These are phyloP conservation scores for Tympanoctomys barrerae DNA, from an alignment of 2,797 vertebrate genomes.

Conservation along the genomic window DNA sequence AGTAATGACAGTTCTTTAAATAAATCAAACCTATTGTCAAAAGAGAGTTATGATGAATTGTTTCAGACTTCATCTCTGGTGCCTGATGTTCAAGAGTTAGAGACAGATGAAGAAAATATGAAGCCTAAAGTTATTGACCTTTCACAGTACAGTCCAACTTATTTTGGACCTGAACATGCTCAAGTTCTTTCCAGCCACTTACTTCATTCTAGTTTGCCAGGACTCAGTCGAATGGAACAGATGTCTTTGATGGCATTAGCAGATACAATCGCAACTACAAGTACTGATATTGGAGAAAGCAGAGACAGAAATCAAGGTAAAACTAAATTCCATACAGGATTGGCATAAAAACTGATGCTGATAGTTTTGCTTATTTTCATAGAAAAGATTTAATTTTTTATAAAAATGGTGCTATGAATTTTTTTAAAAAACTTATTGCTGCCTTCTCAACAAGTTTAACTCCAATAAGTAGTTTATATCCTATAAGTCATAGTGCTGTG, in stretches of 20 bases:
- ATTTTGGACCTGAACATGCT: slow-evolving; percentile 97
- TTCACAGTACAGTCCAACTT: slow-evolving; percentile 95
- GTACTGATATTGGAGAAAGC: slow-evolving; percentile 96
- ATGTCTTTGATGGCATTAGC: slow-evolving; percentile 99
- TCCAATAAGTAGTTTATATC: slow-evolving; percentile 14
- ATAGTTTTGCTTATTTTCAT: slow-evolving; percentile 31
- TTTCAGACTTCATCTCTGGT: slow-evolving; percentile 90
- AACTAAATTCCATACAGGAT: background rate
- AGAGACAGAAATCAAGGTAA: slow-evolving; percentile 94
- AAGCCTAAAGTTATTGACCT: slow-evolving; percentile 95
- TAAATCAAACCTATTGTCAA: slow-evolving; percentile 89
- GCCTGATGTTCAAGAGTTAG: slow-evolving; percentile 89
- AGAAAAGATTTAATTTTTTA: slow-evolving; percentile 49
- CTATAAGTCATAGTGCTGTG: background rate
- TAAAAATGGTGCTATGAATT: slow-evolving; percentile 24
- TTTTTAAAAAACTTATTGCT: background rate
- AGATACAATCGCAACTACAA: slow-evolving; percentile 97
- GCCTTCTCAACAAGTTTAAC: slow-evolving; percentile 23
- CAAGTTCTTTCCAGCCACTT: slow-evolving; percentile 97
- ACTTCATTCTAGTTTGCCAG: slow-evolving; percentile 97
- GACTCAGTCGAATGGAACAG: slow-evolving; percentile 97
- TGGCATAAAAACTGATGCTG: background rate
- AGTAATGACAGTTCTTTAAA: slow-evolving; percentile 87
- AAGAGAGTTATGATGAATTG: slow-evolving; percentile 95
- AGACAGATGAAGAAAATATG: slow-evolving; percentile 90